Conservation (phyloP, 2,888 invertebrate genomes). For the Acronicta leporina region DNA sequence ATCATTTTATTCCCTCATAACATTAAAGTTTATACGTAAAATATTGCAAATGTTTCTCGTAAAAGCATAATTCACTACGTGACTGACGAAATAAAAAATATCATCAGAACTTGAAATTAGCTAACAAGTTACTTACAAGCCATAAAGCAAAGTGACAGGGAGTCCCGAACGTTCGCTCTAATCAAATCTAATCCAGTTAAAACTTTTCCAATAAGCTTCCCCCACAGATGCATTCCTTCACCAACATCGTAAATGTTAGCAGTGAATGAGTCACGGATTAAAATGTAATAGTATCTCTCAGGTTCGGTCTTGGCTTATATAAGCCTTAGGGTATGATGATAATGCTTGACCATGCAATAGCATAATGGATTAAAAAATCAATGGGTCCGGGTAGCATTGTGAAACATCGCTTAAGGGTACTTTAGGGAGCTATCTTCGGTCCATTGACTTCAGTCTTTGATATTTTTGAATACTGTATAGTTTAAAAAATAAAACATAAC, state of each 20-base stretch:
- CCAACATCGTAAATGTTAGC: constrained; percentile 51
- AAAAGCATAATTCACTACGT: constrained; percentile 38
- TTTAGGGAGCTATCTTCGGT: constrained; percentile 33
- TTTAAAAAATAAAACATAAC: no score
- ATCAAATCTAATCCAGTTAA: constrained; percentile 86
- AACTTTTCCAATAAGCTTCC: constrained; percentile 87
- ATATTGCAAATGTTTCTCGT: constrained; percentile 33
- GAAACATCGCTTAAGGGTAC: constrained; percentile 16
- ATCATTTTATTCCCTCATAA: constrained; percentile 4
- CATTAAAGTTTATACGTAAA: constrained; percentile 19
- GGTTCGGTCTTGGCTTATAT: constrained; percentile 13
- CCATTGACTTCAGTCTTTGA: constrained; percentile 4
- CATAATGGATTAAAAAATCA: constrained; percentile 47
- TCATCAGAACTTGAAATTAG: constrained; percentile 65
- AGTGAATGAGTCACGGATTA: constrained; percentile 51
- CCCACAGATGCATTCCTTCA: constrained; percentile 73
- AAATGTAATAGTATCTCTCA: constrained; percentile 35
- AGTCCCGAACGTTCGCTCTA: constrained; percentile 65
- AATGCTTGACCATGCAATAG: constrained; percentile 29
- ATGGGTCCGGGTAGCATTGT: constrained; percentile 10
- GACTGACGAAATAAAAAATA: constrained; percentile 58
- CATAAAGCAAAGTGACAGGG: constrained; percentile 67
- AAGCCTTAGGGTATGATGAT: constrained; percentile 29
- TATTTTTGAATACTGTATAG: no score
- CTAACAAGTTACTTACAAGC: constrained; percentile 74